Percentiles rank a stretch among this genome's conserved stretches.
Evolutionary conservation across 2,888 invertebrate species (phyloP).

Genomic region (Sesamia inferens): DNA sequence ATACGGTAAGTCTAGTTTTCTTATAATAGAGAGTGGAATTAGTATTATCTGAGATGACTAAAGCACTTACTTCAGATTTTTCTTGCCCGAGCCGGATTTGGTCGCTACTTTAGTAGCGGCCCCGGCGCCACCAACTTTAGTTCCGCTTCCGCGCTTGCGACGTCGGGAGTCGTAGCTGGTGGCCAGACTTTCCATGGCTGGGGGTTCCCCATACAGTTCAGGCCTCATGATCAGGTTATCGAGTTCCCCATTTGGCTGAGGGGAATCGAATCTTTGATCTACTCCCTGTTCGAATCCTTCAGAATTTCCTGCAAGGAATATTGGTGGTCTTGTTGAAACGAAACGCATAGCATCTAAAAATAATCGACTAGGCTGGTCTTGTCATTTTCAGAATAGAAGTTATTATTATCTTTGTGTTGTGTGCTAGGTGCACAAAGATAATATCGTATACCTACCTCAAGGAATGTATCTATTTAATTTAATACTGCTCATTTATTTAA

Average conservation of each 20-base stretch:
- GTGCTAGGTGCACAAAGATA: neutral
- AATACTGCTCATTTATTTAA: neutral
- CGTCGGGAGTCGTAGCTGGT: constrained; percentile 82
- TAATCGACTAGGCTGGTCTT: neutral
- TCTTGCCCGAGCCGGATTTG: constrained; percentile 85
- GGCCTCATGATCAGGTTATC: constrained; percentile 91
- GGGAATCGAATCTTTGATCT: constrained; percentile 82
- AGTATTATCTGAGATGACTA: constrained; percentile 16
- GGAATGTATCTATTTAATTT: neutral
- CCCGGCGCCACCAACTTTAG: constrained; percentile 86
- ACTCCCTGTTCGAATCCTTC: constrained; percentile 84
- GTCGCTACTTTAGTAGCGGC: constrained; percentile 88
- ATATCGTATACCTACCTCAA: neutral
- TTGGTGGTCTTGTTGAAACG: constrained; percentile 13
- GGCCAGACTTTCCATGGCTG: constrained; percentile 85
- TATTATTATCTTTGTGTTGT: neutral
- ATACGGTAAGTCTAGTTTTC: constrained; percentile 33
- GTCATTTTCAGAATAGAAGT: neutral
- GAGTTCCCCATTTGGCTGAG: constrained; percentile 83
- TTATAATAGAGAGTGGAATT: constrained; percentile 42
- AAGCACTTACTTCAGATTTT: constrained; percentile 83
- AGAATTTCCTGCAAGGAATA: constrained; percentile 78
- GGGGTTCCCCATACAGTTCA: constrained; percentile 91
- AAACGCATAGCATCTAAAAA: neutral
- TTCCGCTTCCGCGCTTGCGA: constrained; percentile 85